A percentile compares a stretch with the other conserved stretches of the same genome.
Evolutionary conservation across 2,113 vertebrate genomes (phyloP).

Genomic region (Balaeniceps rex): DNA sequence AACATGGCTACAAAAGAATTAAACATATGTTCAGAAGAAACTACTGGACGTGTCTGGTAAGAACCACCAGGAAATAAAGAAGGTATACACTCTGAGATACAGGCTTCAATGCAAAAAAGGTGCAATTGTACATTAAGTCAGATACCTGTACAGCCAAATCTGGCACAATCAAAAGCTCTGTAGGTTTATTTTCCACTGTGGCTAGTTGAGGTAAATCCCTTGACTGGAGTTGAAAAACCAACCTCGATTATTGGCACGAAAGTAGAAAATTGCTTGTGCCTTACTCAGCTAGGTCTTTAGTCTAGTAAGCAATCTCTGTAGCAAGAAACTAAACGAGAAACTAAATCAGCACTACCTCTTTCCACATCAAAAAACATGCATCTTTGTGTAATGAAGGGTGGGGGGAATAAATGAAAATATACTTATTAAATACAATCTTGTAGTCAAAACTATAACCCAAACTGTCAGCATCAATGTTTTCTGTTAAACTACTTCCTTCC

Average conservation of each 20-base stretch:
- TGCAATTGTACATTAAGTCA: background rate
- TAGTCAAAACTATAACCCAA: background rate
- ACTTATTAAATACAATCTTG: background rate
- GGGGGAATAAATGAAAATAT: background rate
- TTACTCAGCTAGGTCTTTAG: background rate
- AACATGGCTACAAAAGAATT: background rate
- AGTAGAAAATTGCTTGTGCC: background rate
- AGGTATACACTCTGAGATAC: background rate
- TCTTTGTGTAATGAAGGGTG: background rate
- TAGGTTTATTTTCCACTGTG: background rate
- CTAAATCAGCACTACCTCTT: background rate
- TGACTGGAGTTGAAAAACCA: background rate
- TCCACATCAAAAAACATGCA: background rate
- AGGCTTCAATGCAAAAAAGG: background rate
- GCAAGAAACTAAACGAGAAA: background rate
- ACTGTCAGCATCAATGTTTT: background rate
- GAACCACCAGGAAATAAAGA: background rate
- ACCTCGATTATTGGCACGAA: background rate
- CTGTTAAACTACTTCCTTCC: background rate
- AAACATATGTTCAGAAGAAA: rapidly evolving
- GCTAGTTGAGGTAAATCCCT: background rate
- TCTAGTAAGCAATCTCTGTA: background rate
- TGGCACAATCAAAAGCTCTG: background rate
- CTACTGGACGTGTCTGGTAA: background rate
- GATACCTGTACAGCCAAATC: background rate